Evolutionary conservation across 2,888 invertebrate species (phyloP), one percentile per base, ranked within the genome.

Genomic region (Meteorus colon): DNA sequence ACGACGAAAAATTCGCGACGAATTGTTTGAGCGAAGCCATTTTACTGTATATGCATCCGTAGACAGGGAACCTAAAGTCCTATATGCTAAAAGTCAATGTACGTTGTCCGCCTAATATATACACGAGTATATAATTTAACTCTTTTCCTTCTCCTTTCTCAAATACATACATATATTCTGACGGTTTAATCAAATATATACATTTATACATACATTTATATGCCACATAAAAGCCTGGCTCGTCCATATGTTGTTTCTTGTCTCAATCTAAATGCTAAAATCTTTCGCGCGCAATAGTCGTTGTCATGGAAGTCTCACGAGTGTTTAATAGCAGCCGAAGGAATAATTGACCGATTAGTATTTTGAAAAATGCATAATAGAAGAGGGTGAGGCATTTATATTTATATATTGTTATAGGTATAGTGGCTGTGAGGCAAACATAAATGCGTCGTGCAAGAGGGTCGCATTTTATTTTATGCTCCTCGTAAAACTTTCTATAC

Each of bases 11-110:
- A 83, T 75, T 51, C 62, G 24, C 74, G 80, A 78, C 80, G 77
- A 75, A 85, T 86, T 84, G 85, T 84, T 85, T 81, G 75, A 79
- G 81, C 76, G 82, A 82, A 83, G 78, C 82, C 82, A 81, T 84
- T 84, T 80, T 76, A 76, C 75, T 81, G 73, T 79, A 71, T 78
- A 68, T 73, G 37, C 14, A 73, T 73, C 16, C 66, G 37, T 55
- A 31, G 69, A 73, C 67, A 34, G 34, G 45, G 29, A 12, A 67
- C 74, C 71, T 69, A 72, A 37, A 37, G 16, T 65, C 8, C 41
- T 41, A 59, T 55, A n/a, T 55, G n/a, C n/a, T 48, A 48, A 48
- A 41, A 48, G 48, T 48, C 48, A 48, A 48, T 48, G 16, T 14
- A 48, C 48, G 4, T 4, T 16, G 4, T n/a, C 0, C 16, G 16